These are phyloP conservation scores for Peromyscus eremicus DNA, from an alignment of 2,797 vertebrate genomes.

Conservation along the genomic window DNA sequence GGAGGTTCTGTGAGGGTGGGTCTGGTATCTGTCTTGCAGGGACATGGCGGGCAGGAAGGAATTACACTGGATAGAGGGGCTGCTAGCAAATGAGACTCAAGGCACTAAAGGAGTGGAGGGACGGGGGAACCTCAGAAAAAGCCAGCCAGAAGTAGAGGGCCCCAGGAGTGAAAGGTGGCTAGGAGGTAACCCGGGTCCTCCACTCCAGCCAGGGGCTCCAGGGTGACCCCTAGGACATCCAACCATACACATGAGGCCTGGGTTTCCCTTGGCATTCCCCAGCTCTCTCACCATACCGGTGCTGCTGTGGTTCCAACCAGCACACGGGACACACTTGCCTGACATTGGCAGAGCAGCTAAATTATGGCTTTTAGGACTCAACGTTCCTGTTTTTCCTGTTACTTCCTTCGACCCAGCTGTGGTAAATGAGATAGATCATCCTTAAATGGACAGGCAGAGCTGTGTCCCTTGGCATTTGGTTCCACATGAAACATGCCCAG, in stretches of 20 bases:
- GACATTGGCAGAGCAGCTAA: neutral
- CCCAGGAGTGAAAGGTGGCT: neutral
- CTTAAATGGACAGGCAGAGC: neutral
- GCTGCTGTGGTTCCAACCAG: neutral
- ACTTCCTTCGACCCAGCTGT: neutral
- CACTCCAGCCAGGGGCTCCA: neutral
- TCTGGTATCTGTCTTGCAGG: neutral
- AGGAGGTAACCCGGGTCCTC: neutral
- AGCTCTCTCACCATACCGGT: neutral
- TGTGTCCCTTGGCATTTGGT: neutral
- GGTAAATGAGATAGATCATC: neutral
- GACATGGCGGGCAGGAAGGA: neutral
- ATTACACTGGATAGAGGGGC: neutral
- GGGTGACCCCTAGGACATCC: neutral
- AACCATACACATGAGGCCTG: neutral
- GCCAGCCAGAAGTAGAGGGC: neutral
- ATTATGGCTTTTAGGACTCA: constrained; percentile 65
- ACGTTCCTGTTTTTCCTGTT: neutral
- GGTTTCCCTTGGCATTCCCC: neutral
- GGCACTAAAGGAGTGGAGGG: constrained; percentile 69
- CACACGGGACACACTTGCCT: neutral
- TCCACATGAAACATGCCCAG: neutral
- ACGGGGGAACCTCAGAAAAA: neutral
- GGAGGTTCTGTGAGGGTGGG: neutral
- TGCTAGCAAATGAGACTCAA: constrained; percentile 47